Evolutionary conservation across 2,888 invertebrate species (phyloP), one percentile per base, ranked within the genome.

Genomic region (Chironomus riparius): DNA sequence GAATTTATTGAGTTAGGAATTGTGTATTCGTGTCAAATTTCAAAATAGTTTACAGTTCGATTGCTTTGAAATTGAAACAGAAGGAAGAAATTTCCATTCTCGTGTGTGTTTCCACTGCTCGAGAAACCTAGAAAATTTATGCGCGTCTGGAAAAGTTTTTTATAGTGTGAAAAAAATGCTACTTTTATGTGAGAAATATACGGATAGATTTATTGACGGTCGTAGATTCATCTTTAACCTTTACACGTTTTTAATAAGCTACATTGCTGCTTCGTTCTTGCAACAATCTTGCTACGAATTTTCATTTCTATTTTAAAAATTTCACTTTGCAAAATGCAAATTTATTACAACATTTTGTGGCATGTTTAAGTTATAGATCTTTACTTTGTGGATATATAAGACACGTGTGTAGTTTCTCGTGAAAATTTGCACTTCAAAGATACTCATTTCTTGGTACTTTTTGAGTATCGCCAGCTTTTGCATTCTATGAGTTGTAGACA

Each of bases 141-240:
- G 68, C 38, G 47, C 18, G 68, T 68, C 68, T 68, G 68, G 68
- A 28, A 65, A 65, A 13, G 2, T 68, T 68, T 68, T 38, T 68
- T 28, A 68, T 68, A 28, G 68, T 68, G 68, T 15, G 68, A 68
- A 68, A 38, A 15, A 47, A 68, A 68, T 68, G 13, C n/a, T 68
- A 24, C 47, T 68, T 68, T 68, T 68, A 47, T 38, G 28, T 68
- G n/a, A 38, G 38, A 38, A 38, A 68, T 38, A 13, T 38, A 38
- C 38, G 38, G 38, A 38, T 38, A 38, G 38, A 38, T 68, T 68
- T 68, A 38, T 68, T 68, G n/a, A 47, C 68, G 12, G 13, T 6
- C n/a, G 28, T 24, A 65, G 7, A 61, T 71, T 71, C 71, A 61
- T 71, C 71, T 56, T 61, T 71, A 71, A 71, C 71, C 71, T 71